Evolutionary conservation across 2,888 invertebrate species (phyloP), one percentile per base, ranked within the genome.

Genomic region (Poecilobothrus nobilitatus): DNA sequence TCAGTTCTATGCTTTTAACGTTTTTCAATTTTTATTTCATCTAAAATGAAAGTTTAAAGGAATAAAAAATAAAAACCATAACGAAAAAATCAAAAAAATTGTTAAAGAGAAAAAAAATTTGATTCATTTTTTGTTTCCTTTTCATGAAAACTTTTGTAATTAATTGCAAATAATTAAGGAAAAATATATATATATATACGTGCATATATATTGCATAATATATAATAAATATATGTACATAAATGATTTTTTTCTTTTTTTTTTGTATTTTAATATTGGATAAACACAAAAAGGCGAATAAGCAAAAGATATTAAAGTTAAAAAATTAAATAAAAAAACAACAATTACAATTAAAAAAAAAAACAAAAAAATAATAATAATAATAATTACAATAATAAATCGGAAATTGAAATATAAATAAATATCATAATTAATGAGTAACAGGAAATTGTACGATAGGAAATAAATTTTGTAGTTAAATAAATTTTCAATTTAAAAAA

Each of bases 351-450:
- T 37, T 37, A 8, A 37, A 37, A 37, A 8, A 37, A 37, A 37
- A 37, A 37, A 6, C 37, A 18, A 15, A 53, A 18, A 53, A 10
- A 18, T 12, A 53, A 53, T 53, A 4, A 27, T 4, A 27, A 27
- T 27, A 27, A 27, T 5, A 27, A 27, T 27, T 27, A 27, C 27
- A 27, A 53, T 18, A 53, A 53, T 53, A 53, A 53, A 53, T 53
- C 53, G 53, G 53, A 53, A 53, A 53, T 53, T 53, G 53, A 53
- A 53, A 53, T 12, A 53, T 53, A 53, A 12, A 53, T 53, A 53
- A 53, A 53, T 18, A 53, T 53, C 53, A 53, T 53, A 53, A 53
- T 53, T 53, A 53, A 53, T 53, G 53, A 53, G 53, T 53, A 15
- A 1, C 53, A 53, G 53, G 53, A 53, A 53, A 53, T 53, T 18